Base-by-base conservation (phyloP, 2,888 invertebrate species). In the Liodrosophila aerea region DNA sequence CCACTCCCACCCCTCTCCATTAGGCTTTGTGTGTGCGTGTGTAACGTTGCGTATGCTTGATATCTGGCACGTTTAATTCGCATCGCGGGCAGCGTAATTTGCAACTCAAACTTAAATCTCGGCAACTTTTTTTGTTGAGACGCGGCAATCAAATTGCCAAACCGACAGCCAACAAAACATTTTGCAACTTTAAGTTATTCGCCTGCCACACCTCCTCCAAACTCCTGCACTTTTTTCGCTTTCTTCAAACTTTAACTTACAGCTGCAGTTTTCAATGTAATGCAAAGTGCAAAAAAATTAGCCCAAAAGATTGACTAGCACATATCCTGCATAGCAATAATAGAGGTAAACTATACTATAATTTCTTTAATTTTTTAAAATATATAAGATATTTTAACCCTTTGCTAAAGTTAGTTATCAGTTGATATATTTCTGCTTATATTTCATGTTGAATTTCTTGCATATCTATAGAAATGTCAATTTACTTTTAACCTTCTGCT, bases 41-140 rank as follows among this genome's bases (percentile, higher is more conserved):
- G 9, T 50, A 83, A 49, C 60, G 61, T 51, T 76, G 76, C 82
- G 83, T 76, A 85, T 73, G 51, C 63, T 62, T 61, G 58, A 86
- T 86, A 76, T 86, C 45, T 56, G 72, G 41, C 64, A 56, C 71
- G 51, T 69, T 82, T 77, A 77, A 69, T 73, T 34, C 51, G 39
- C 56, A 51, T 18, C 27, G 41, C 40, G 12, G 29, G 44, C 40
- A 16, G 45, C 46, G 46, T 56, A 54, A 78, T 83, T 83, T 64
- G 76, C 72, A 85, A 78, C 76, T 66, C 80, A 82, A 77, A 83
- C 83, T 77, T 46, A 46, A 82, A 62, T 59, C 49, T 47, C 9
- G 9, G 34, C 34, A 70, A 69, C 45, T 64, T 70, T 64, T 40
- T 64, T 40, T 22, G 3, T 2, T 22, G 22, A 40, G 47, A 58